Evolutionary conservation across 1,140 invertebrate species (phyloP).

Genomic region (Radopholus similis): DNA sequence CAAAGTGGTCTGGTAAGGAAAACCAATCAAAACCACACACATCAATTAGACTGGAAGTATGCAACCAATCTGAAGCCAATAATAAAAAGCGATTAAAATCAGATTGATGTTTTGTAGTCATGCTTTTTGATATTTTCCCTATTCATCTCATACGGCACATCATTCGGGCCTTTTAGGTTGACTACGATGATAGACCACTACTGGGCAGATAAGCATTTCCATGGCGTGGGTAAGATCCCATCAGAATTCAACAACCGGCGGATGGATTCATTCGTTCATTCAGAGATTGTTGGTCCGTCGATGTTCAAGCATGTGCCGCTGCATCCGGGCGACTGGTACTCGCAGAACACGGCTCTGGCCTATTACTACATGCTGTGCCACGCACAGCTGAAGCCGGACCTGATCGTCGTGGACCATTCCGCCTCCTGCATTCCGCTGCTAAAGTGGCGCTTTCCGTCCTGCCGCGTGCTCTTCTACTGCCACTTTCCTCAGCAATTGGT

Average conservation of each 20-base stretch:
- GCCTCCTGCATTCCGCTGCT: slow-evolving; percentile 58
- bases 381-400: slow-evolving; percentile 45
- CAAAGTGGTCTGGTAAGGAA: slow-evolving; percentile 56
- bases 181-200: slow-evolving; percentile 60
- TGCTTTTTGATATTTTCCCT: too few relatives aligned
- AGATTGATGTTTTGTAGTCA: too few relatives aligned
- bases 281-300: slow-evolving; percentile 16
- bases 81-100: too few relatives aligned
- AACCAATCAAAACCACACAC: too few relatives aligned
- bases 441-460: slow-evolving; percentile 56
- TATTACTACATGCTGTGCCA: not conserved
- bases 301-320: slow-evolving; percentile 37
- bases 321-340: slow-evolving; percentile 58
- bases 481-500: slow-evolving; percentile 60
- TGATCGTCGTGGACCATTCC: slow-evolving; percentile 55
- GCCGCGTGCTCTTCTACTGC: slow-evolving; percentile 56
- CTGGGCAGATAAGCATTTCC: slow-evolving; percentile 53
- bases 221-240: slow-evolving; percentile 51
- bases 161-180: too few relatives aligned
- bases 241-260: not conserved
- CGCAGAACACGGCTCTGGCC: slow-evolving; percentile 9
- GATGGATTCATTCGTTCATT: not conserved
- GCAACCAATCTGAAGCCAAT: too few relatives aligned
- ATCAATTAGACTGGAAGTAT: too few relatives aligned
- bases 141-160: too few relatives aligned